phyloP scores from a whole-genome alignment of 2,888 invertebrate genomes.

The Cephus sareptanus region DNA sequence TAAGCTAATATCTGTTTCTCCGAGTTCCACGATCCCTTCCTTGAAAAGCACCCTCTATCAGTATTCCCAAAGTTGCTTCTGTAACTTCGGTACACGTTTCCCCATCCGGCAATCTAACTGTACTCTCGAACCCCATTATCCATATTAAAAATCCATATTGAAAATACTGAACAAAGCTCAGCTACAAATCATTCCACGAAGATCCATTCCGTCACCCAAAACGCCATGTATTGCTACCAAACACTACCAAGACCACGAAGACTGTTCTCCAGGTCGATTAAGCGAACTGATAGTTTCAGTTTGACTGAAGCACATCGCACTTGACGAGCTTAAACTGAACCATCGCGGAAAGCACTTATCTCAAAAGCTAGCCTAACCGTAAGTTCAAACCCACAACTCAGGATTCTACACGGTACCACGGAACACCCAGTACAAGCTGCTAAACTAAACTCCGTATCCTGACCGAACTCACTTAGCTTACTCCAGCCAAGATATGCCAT shows the following conservation, averaged over 20 bases:
- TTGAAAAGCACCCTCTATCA: not conserved
- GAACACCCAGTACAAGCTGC: constrained; percentile 27
- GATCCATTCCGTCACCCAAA: not conserved
- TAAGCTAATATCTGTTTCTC: not conserved
- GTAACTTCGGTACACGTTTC: not conserved
- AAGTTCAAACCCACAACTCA: constrained; percentile 36
- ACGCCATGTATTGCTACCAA: not conserved
- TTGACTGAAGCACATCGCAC: constrained; percentile 29
- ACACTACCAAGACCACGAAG: not conserved
- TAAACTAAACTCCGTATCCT: constrained; percentile 31
- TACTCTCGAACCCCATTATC: not conserved
- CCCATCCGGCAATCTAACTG: not conserved
- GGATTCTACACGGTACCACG: constrained; percentile 28
- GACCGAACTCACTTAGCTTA: not conserved
- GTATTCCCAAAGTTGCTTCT: not conserved
- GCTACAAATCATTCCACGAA: not conserved
- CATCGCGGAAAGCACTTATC: constrained; percentile 43
- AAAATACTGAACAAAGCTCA: not conserved
- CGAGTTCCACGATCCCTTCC: not conserved
- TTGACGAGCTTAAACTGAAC: constrained; percentile 32
- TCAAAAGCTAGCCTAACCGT: constrained; percentile 29
- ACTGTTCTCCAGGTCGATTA: constrained; percentile 20
- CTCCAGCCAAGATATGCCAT: not conserved
- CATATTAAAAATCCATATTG: not conserved
- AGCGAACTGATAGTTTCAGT: constrained; percentile 31